These are phyloP conservation scores for Meloidogyne exigua DNA, from an alignment of 1,140 invertebrate genomes.

Conservation along the genomic window DNA sequence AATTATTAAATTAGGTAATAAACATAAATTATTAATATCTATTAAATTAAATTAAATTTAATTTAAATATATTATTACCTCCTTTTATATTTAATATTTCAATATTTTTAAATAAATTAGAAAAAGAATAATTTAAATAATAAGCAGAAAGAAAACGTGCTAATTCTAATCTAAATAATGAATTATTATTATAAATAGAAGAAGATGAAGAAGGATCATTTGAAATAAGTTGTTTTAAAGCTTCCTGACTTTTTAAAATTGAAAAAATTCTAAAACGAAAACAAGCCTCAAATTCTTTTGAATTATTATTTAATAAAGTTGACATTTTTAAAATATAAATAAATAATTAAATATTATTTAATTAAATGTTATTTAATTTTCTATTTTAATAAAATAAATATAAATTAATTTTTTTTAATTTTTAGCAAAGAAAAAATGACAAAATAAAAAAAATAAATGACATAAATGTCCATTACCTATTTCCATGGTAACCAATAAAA, in stretches of 20 bases:
- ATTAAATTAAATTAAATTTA: not conserved
- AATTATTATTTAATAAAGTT: not conserved
- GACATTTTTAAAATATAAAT: no score
- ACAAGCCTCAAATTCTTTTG: constrained; percentile 9
- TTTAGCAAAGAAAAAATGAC: not conserved
- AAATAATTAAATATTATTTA: no score
- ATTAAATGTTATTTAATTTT: no score
- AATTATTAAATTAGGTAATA: constrained; percentile 24
- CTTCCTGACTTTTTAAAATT: not conserved
- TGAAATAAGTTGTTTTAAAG: not conserved
- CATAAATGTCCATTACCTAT: no score
- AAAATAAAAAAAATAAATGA: no score
- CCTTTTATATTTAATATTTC: not conserved
- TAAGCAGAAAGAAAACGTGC: constrained; percentile 15
- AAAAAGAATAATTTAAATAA: constrained; percentile 14
- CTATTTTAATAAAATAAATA: not conserved
- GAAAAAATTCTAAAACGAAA: constrained; percentile 20
- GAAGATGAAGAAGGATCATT: not conserved
- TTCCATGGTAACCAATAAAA: no score
- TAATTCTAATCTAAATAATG: constrained; percentile 7
- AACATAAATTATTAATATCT: not conserved
- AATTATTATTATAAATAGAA: not conserved
- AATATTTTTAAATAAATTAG: constrained; percentile 6
- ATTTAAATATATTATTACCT: not conserved
- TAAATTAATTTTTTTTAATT: not conserved